phyloP scores from a whole-genome alignment of 2,888 invertebrate species.

The Drymonia ruficornis region DNA sequence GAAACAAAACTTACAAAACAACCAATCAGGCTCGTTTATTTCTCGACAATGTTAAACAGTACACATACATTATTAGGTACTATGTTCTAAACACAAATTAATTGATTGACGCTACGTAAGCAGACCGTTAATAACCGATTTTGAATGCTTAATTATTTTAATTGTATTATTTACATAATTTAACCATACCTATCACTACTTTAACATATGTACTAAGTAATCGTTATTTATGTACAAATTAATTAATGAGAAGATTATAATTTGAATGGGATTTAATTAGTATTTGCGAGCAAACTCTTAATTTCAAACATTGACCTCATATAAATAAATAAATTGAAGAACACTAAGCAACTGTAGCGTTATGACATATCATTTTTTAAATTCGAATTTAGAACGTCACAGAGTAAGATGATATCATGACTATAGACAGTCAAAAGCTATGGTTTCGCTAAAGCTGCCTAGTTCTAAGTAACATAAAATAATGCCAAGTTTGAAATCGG shows the following conservation, averaged over 20 bases:
- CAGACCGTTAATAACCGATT: not conserved
- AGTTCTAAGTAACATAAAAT: constrained; percentile 2
- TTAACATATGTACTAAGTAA: not conserved
- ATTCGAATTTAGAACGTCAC: not conserved
- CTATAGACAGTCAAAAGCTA: not conserved
- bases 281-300: constrained; percentile 42
- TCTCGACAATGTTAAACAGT: constrained; percentile 41
- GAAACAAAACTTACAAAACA: constrained; percentile 38
- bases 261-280: constrained; percentile 29
- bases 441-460: not conserved
- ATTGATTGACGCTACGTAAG: constrained; percentile 8
- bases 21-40: constrained; percentile 51
- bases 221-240: not conserved
- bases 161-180: constrained; percentile 1
- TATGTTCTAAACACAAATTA: constrained; percentile 34
- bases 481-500: constrained; percentile 66
- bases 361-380: not conserved
- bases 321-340: constrained; percentile 6
- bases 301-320: constrained; percentile 51
- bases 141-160: not conserved
- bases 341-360: not conserved
- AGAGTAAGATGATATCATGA: not conserved
- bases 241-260: constrained; percentile 9
- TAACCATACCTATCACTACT: not conserved
- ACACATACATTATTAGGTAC: constrained; percentile 36